phyloP scores from a whole-genome alignment of 2,797 vertebrate genomes.

The Sphenopsis melanotis region DNA sequence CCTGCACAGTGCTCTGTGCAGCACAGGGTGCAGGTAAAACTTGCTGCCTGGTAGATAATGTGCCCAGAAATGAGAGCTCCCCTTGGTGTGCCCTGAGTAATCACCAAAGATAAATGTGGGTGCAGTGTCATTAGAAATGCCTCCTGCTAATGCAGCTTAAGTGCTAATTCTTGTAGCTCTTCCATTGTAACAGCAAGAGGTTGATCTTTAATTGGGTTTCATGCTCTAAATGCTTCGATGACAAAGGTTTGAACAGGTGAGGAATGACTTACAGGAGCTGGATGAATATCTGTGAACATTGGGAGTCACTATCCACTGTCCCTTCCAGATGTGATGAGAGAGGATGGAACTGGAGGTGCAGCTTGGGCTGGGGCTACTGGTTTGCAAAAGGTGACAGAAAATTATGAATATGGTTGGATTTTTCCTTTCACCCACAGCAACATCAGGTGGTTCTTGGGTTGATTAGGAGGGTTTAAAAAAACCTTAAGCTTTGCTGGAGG shows the following conservation, averaged over 20 bases:
- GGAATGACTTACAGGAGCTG: conserved; percentile 19
- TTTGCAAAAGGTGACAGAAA: not conserved
- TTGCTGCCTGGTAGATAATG: not conserved
- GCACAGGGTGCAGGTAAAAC: not conserved
- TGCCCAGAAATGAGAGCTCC: not conserved
- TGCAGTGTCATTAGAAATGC: conserved; percentile 14
- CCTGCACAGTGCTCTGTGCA: not conserved
- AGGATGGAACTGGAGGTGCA: not conserved
- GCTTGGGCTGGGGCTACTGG: not conserved
- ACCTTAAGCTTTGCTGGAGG: too few species aligned
- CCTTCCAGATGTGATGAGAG: not conserved
- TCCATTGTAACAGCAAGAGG: conserved; percentile 57
- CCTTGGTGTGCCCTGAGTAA: not conserved
- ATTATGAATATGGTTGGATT: accelerated
- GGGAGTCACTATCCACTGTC: not conserved
- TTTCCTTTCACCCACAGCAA: not conserved
- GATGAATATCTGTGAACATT: not conserved
- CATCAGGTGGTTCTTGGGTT: not conserved
- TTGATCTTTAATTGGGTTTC: conserved; percentile 68
- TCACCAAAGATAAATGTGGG: conserved; percentile 49
- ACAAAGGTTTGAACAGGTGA: conserved; percentile 66
- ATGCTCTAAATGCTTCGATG: conserved; percentile 66
- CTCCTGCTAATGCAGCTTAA: conserved; percentile 60
- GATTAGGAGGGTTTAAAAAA: not conserved
- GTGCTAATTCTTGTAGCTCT: conserved; percentile 65